Evolutionary conservation across 1,140 invertebrate genomes (phyloP), one percentile per base, ranked within the genome.

Genomic region (Zaprionus davidi): DNA sequence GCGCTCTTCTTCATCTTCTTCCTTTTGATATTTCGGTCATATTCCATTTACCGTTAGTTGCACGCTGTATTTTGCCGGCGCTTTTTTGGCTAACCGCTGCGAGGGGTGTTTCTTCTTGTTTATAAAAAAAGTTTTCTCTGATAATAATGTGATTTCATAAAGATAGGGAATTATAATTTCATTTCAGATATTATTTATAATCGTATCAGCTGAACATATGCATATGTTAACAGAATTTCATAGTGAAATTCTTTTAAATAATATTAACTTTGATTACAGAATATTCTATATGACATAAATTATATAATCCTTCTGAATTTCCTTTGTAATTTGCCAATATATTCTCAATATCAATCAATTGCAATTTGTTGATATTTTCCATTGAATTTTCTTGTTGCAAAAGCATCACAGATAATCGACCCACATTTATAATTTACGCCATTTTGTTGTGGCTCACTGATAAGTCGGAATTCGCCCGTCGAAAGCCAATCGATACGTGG

Each of bases 1-100:
- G 51, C 58, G 26, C 17, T 58, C 60, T 76, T 41, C 68, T 53
- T 63, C 65, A 38, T 58, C 41, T 26, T 63, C 56, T 64, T 72
- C 60, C 20, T 65, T 67, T 73, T 74, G 78, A 78, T 69, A 78
- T 81, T 84, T 87, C 78, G 84, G 67, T 70, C 72, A 82, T 83
- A 69, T 87, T 80, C 55, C 76, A 58, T 58, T 34, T 63, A 34
- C 41, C 57, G 28, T 55, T 71, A 69, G 66, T 26, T 57, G 44
- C 38, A 46, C 26, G 44, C 24, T 62, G 41, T 36, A 2, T 22
- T 78, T 83, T 81, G 71, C 85, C 81, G 85, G 85, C 85, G 84
- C 74, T 81, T 88, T 81, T 81, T 65, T 62, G 49, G 34, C 26
- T 41, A 36, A 24, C 15, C 13, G 11, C 34, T 9, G 20, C 81